A percentile compares a stretch with the other conserved stretches of the same genome.
Conservation (phyloP, 2,113 vertebrate genomes). For the Mormoops blainvillei region DNA sequence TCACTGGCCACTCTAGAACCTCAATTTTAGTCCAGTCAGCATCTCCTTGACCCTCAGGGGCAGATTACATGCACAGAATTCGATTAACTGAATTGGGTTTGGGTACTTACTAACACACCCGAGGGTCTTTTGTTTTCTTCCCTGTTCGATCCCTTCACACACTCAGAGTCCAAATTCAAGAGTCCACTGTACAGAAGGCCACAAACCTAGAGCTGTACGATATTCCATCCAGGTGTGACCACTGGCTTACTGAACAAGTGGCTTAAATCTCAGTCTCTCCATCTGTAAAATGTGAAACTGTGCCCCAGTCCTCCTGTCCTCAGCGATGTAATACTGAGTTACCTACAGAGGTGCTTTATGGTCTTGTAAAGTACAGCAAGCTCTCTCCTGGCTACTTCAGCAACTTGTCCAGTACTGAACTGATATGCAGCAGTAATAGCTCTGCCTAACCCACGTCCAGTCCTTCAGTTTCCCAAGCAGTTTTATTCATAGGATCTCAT, state of each 20-base stretch:
- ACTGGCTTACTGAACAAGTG: background rate
- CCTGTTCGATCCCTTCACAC: background rate
- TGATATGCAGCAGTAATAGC: background rate
- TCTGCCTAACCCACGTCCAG: background rate
- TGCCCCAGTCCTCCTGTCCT: background rate
- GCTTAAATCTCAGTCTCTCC: background rate
- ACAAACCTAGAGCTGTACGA: background rate
- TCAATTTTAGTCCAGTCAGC: background rate
- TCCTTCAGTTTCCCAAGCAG: background rate
- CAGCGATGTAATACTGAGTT: background rate
- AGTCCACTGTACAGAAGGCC: background rate
- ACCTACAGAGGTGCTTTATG: rapidly evolving
- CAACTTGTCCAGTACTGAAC: background rate
- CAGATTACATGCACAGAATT: background rate
- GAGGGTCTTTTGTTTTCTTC: background rate
- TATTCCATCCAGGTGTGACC: rapidly evolving
- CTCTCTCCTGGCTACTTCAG: background rate
- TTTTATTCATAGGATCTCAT: background rate
- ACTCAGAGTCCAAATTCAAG: background rate
- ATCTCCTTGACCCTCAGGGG: background rate
- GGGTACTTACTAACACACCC: background rate
- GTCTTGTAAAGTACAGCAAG: background rate
- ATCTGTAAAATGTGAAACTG: background rate
- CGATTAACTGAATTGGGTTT: background rate
- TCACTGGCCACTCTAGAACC: background rate